Percentiles rank a stretch among this genome's conserved stretches.
Conservation (phyloP, 1,140 invertebrate species). For the Lepidurus couesii region DNA sequence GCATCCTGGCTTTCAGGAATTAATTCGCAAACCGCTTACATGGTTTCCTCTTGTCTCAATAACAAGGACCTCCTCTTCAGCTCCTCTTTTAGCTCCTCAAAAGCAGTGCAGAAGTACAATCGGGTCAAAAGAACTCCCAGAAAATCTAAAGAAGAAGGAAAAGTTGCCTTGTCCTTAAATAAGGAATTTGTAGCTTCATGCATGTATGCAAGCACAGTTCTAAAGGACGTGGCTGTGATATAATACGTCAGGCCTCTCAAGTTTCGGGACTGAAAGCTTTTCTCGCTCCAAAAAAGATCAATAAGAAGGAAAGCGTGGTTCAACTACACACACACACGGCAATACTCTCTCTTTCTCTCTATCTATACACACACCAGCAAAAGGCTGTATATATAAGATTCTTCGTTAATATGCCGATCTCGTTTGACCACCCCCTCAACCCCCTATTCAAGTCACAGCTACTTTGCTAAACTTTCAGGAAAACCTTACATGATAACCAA, state of each 20-base stretch:
- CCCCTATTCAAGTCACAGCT: too few relatives aligned
- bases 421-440: too few relatives aligned
- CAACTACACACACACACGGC: background rate
- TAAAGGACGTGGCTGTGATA: background rate
- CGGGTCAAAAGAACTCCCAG: background rate
- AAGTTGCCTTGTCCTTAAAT: background rate
- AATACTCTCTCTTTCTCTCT: background rate
- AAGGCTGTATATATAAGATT: too few relatives aligned
- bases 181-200: conserved; percentile 1
- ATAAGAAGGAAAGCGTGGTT: background rate
- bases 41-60: too few relatives aligned
- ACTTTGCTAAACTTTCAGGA: too few relatives aligned
- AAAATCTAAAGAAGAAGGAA: background rate
- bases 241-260: background rate
- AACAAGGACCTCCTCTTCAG: too few relatives aligned
- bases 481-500: too few relatives aligned
- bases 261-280: background rate
- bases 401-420: too few relatives aligned
- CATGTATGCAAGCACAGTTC: conserved; percentile 1
- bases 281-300: conserved; percentile 1
- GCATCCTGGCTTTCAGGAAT: too few relatives aligned
- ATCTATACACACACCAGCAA: too few relatives aligned
- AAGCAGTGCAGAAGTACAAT: background rate
- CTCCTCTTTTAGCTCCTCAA: background rate
- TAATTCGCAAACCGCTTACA: too few relatives aligned